Base-by-base conservation (phyloP, 2,888 invertebrate genomes). In the Euplexia lucipara region DNA sequence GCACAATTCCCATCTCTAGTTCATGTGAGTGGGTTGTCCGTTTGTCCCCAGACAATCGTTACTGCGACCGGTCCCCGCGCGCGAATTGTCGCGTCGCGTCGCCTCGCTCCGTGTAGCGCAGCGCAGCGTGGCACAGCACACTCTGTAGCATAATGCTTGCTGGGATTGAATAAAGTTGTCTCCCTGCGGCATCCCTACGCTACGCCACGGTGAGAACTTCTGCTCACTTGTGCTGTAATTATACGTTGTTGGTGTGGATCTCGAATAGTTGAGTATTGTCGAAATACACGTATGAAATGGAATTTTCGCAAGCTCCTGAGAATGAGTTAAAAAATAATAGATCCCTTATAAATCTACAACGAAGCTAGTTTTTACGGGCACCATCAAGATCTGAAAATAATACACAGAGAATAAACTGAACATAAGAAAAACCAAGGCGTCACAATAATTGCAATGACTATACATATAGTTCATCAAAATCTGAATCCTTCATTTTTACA, bases 1-100 rank as follows among this genome's bases (percentile, higher is more conserved):
- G 22, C 26, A 35, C 35, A 30, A 30, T 30, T 58, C 20, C 26
- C 34, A n/a, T 22, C 32, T 32, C 22, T 7, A 30, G 20, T 39
- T 12, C 49, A 41, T 26, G 20, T 26, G 44, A 20, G 10, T 3
- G 47, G 39, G 16, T n/a, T 10, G 56, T 26, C 32, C 45, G 20
- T 0, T n/a, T 10, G 51, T 39, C 41, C 37, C 42, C n/a, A 30
- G 53, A 30, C 42, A 18, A 34, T 26, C 12, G 53, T 61, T 48
- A 47, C 51, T 18, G 34, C 49, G 18, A 41, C 35, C 35, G 37
- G 48, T 37, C 42, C 52, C 61, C 48, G 26, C 30, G 71, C 64
- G 39, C 64, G 26, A 39, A 52, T 42, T 45, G 71, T n/a, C 39
- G 26, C 49, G 35, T 6, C 10, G 22, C 32, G 12, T 16, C 35